Percentiles rank a stretch among this genome's conserved stretches.
These are phyloP conservation scores for Mustelus asterias DNA, from an alignment of 2,113 vertebrate genomes.

Conservation along the genomic window DNA sequence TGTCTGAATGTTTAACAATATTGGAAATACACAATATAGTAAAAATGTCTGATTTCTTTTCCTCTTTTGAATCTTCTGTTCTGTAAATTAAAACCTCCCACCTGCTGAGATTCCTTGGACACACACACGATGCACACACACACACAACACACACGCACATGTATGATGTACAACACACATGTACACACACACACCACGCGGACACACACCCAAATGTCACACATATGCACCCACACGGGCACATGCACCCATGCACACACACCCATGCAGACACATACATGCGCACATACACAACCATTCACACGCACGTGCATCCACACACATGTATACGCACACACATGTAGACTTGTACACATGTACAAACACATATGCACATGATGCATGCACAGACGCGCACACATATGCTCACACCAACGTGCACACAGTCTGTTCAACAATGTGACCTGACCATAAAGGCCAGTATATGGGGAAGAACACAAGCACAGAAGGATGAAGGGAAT, in stretches of 20 bases:
- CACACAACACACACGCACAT: background rate
- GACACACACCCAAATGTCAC: too few relatives aligned
- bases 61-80: background rate
- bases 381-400: background rate
- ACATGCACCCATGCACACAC: too few relatives aligned
- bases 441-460: background rate
- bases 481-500: background rate
- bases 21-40: background rate
- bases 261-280: too few relatives aligned
- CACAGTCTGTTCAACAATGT: background rate
- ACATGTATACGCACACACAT: too few relatives aligned
- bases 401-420: too few relatives aligned
- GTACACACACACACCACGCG: too few relatives aligned
- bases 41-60: background rate
- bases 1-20: background rate
- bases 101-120: background rate
- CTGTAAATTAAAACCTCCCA: background rate
- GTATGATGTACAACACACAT: background rate
- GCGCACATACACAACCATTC: too few relatives aligned
- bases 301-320: too few relatives aligned
- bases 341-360: too few relatives aligned
- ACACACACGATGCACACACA: background rate
- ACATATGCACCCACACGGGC: too few relatives aligned
- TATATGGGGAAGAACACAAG: background rate
- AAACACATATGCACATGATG: too few relatives aligned